phyloP scores from a whole-genome alignment of 2,888 invertebrate species.

The Chrysolina americana region DNA sequence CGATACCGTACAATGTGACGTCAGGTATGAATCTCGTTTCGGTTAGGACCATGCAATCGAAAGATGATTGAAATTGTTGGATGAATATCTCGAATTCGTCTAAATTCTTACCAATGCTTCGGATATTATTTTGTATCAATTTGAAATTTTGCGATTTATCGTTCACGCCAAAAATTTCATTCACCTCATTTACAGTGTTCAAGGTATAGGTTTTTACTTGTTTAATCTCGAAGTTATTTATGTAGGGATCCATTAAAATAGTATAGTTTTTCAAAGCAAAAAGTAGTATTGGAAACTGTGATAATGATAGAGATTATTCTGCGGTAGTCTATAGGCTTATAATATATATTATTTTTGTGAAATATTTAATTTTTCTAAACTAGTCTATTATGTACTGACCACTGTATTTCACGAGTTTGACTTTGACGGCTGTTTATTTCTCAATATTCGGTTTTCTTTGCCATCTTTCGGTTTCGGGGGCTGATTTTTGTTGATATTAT shows the following conservation, averaged over 20 bases:
- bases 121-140: background rate
- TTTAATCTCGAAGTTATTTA: background rate
- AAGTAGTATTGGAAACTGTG: too few species aligned
- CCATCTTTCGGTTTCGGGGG: too few species aligned
- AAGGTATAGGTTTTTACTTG: background rate
- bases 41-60: background rate
- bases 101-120: background rate
- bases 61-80: background rate
- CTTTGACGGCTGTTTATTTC: too few species aligned
- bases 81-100: background rate
- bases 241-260: background rate
- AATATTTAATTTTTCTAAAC: too few species aligned
- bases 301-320: too few species aligned
- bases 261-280: too few species aligned
- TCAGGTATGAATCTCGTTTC: background rate
- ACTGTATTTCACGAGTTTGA: too few species aligned
- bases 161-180: background rate
- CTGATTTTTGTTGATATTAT: too few species aligned
- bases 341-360: too few species aligned
- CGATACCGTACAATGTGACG: background rate
- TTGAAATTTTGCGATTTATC: background rate
- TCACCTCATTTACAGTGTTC: background rate
- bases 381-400: too few species aligned
- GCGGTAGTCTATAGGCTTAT: too few species aligned
- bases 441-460: too few species aligned